Conservation (phyloP, 1,140 invertebrate species). For the Cryptotermes secundus region DNA sequence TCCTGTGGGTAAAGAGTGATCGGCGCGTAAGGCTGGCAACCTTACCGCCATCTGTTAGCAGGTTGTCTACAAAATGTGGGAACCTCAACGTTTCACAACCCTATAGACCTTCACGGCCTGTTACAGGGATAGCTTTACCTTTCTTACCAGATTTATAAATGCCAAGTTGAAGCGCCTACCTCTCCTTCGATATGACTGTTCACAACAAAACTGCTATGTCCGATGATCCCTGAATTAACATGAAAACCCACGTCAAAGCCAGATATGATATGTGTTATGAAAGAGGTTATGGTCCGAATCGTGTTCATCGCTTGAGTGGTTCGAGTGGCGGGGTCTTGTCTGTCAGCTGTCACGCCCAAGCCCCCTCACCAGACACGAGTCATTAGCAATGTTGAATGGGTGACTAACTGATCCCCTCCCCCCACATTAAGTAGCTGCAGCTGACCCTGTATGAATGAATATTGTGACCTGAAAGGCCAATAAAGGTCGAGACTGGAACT, state of each 20-base stretch:
- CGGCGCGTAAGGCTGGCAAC: too few relatives aligned
- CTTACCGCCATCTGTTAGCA: too few relatives aligned
- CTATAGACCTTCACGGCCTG: too few relatives aligned
- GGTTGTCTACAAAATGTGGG: too few relatives aligned
- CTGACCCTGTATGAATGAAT: conserved; percentile 8
- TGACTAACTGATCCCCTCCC: not conserved
- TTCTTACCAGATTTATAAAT: not conserved
- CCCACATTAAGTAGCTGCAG: not conserved
- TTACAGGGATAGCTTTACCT: too few relatives aligned
- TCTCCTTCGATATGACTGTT: not conserved
- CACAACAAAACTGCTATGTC: not conserved
- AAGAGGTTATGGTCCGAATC: conserved; percentile 2
- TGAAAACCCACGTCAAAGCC: conserved; percentile 5
- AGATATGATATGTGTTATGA: not conserved
- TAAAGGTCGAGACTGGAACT: conserved; percentile 14
- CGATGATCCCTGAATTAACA: not conserved
- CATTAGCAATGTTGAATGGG: conserved; percentile 12
- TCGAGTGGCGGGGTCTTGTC: not conserved
- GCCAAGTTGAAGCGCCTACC: not conserved
- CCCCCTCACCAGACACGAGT: not conserved
- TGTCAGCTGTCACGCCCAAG: not conserved
- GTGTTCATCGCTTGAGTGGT: not conserved
- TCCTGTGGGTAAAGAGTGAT: too few relatives aligned
- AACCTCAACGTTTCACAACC: too few relatives aligned
- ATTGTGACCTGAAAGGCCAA: not conserved